Evolutionary conservation across 1,140 invertebrate genomes (phyloP), one percentile per base, ranked within the genome.

Genomic region (Drosophila orosa): DNA sequence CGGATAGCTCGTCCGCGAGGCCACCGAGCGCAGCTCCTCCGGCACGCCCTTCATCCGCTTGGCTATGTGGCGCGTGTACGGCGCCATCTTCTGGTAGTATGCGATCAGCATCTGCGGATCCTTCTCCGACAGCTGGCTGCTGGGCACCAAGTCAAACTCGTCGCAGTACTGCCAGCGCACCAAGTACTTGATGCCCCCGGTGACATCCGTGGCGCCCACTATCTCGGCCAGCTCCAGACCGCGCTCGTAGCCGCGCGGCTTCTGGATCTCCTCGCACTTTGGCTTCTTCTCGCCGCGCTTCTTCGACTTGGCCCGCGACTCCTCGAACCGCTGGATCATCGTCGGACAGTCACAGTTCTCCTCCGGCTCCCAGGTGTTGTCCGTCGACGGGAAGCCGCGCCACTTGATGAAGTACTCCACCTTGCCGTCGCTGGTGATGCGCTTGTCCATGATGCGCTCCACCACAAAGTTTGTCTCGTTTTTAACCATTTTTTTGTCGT

Each of bases 341-440:
- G 98, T 97, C 3, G 97, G 97, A 92, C 98, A 99, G 82, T 98
- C 97, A 5, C 99, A 93, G 92, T 98, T 97, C 77, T 97, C 96
- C 84, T 97, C 96, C 1, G 97, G 97, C 78, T 98, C 96, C 97
- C 97, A 97, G 2, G 96, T 97, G 76, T 97, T 97, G 68, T 97
- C 96, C 7, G 94, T 94, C 55, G 93, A 78, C 0, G 90, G 72
- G 62, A 92, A 92, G 42, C 91, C 91, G 10, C 91, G 86, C 91
- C 91, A 92, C 55, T 92, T 92, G 27, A 92, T 91, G n/a, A 79
- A 91, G 48, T 93, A 93, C 58, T 93, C 92, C 4, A 93, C 90
- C 45, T 92, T 90, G 40, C 92, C 92, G 22, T 91, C 92, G 17
- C 82, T 65, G 19, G 92, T 92, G 15, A 92, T 89, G 1, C 92